Percentiles rank a stretch among this genome's conserved stretches.
Conservation (phyloP, 2,113 vertebrate species). For the Miniopterus natalensis region DNA sequence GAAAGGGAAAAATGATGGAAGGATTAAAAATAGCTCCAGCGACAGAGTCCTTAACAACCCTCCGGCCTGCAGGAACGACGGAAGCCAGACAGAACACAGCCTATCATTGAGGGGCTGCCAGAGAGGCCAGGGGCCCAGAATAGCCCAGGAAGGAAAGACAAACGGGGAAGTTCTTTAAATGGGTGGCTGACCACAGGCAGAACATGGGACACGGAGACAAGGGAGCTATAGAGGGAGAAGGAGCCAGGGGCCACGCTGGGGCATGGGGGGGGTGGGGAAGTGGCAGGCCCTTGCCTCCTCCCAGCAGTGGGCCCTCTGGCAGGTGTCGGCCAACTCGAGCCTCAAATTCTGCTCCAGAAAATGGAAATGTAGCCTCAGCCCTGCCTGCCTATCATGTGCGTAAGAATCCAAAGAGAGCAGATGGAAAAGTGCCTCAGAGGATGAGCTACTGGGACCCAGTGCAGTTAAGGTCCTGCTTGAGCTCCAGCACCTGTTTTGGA, state of each 20-base stretch:
- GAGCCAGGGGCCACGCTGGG: not conserved
- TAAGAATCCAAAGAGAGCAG: not conserved
- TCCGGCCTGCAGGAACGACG: not conserved
- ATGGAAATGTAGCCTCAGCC: not conserved
- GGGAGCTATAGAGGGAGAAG: conserved; percentile 63
- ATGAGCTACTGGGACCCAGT: not conserved
- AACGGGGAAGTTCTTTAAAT: conserved; percentile 83
- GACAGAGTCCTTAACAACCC: conserved; percentile 46
- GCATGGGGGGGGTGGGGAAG: rapidly evolving
- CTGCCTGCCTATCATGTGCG: rapidly evolving
- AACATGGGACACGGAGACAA: conserved; percentile 72
- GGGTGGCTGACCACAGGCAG: conserved; percentile 70
- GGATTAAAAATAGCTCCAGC: conserved; percentile 66
- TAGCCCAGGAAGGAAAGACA: conserved; percentile 82
- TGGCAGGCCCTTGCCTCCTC: rapidly evolving
- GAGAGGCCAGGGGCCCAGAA: conserved; percentile 77
- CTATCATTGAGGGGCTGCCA: conserved; percentile 51
- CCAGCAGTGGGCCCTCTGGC: not conserved
- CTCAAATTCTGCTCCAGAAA: not conserved
- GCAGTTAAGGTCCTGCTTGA: not conserved
- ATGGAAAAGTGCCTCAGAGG: not conserved
- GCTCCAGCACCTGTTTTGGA: not conserved
- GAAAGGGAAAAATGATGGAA: conserved; percentile 12
- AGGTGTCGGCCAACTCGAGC: not conserved
- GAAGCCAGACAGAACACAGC: conserved; percentile 57